phyloP scores from a whole-genome alignment of 2,888 invertebrate species.

The Galeopsomyia nigrocyanea region DNA sequence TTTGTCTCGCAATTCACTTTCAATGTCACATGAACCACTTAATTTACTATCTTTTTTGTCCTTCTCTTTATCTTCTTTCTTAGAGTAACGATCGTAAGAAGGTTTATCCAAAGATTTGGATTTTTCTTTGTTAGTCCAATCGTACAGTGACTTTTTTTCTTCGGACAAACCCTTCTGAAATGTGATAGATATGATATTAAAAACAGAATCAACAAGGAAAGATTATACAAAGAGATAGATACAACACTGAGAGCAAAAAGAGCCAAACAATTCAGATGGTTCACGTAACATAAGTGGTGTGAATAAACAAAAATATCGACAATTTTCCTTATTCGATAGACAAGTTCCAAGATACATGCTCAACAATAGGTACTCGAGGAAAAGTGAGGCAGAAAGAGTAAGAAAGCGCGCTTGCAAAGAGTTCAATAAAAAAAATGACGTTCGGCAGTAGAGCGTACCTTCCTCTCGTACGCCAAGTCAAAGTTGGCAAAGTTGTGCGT shows the following conservation, averaged over 20 bases:
- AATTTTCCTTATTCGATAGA: background rate
- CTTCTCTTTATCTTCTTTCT: slow-evolving; percentile 64
- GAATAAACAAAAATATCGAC: slow-evolving; percentile 11
- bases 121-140: slow-evolving; percentile 66
- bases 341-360: no score
- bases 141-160: slow-evolving; percentile 61
- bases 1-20: slow-evolving; percentile 56
- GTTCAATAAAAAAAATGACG: background rate
- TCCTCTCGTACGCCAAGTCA: slow-evolving; percentile 65
- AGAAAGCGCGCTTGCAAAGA: slow-evolving; percentile 12
- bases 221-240: background rate
- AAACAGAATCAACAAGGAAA: no score
- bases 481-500: slow-evolving; percentile 66
- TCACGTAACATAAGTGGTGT: slow-evolving; percentile 24
- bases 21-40: slow-evolving; percentile 52
- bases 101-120: slow-evolving; percentile 66
- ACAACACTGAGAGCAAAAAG: background rate
- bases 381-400: background rate
- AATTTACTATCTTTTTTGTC: slow-evolving; percentile 60
- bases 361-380: background rate
- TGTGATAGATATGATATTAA: slow-evolving; percentile 44
- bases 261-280: slow-evolving; percentile 1
- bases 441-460: slow-evolving; percentile 51
- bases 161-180: slow-evolving; percentile 63
- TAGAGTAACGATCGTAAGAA: slow-evolving; percentile 55